phyloP scores from a whole-genome alignment of 2,113 vertebrate genomes.

The Bungarus multicinctus region DNA sequence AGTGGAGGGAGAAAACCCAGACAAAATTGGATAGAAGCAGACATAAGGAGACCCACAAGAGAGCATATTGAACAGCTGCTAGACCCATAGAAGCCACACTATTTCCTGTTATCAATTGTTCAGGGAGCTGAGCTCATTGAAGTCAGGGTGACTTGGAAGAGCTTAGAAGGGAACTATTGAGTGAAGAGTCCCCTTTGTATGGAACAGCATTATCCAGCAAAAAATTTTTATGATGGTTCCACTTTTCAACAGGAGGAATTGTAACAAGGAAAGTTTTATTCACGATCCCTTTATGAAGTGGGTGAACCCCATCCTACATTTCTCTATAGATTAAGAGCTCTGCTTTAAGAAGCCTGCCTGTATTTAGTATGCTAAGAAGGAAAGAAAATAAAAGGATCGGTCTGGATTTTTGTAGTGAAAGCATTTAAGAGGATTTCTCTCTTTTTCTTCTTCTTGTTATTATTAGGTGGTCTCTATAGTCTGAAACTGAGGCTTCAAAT shows the following conservation, averaged over 20 bases:
- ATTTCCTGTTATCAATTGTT: constrained; percentile 33
- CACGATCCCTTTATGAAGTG: constrained; percentile 49
- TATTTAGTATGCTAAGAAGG: constrained; percentile 21
- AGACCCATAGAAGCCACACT: constrained; percentile 41
- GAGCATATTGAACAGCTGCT: constrained; percentile 29
- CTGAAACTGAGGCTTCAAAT: background rate
- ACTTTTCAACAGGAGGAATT: constrained; percentile 58
- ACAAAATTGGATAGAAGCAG: constrained; percentile 19
- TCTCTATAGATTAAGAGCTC: constrained; percentile 31
- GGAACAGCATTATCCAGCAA: constrained; percentile 53
- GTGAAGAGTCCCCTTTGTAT: constrained; percentile 47
- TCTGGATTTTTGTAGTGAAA: constrained; percentile 12
- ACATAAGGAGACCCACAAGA: constrained; percentile 28
- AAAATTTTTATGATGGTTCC: constrained; percentile 50
- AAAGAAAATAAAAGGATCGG: background rate
- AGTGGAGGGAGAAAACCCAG: background rate
- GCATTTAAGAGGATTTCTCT: background rate
- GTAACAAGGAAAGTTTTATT: constrained; percentile 51
- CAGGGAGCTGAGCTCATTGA: constrained; percentile 33
- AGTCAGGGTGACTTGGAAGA: constrained; percentile 44
- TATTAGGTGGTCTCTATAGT: background rate
- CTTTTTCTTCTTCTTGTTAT: background rate
- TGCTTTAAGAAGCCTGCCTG: constrained; percentile 38
- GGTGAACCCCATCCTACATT: background rate
- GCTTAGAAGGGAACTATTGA: constrained; percentile 37